Percentiles rank a stretch among this genome's conserved stretches.
Evolutionary conservation across 2,113 vertebrate genomes (phyloP).

Genomic region (Neotoma lepida): DNA sequence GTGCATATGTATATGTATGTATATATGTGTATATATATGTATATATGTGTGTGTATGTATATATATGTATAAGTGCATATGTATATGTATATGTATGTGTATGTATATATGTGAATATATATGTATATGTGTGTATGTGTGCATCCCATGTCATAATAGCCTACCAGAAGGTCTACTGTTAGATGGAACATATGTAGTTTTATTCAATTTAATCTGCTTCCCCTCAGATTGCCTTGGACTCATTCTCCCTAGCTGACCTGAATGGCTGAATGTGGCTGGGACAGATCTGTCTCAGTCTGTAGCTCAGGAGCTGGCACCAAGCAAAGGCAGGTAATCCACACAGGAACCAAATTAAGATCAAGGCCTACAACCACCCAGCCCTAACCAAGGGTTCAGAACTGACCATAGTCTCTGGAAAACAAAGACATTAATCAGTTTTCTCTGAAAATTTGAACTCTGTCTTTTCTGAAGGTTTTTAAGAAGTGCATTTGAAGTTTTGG

Average conservation of each 20-base stretch:
- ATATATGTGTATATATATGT: accelerated
- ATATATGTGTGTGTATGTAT: not conserved
- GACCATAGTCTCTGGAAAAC: not conserved
- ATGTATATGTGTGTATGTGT: accelerated
- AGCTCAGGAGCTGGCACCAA: not conserved
- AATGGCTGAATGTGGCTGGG: not conserved
- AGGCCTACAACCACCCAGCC: not conserved
- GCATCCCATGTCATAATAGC: not conserved
- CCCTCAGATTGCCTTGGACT: not conserved
- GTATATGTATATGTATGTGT: not conserved
- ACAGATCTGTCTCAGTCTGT: not conserved
- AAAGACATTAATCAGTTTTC: not conserved
- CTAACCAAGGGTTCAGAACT: not conserved
- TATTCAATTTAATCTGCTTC: not conserved
- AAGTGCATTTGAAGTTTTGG: conserved; percentile 42
- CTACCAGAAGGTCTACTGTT: not conserved
- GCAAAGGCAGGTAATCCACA: not conserved
- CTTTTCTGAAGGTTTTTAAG: conserved; percentile 49
- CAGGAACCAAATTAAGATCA: not conserved
- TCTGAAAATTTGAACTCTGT: not conserved
- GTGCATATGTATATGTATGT: too few relatives aligned
- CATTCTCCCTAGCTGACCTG: not conserved
- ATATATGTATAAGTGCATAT: accelerated
- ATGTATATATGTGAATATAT: not conserved
- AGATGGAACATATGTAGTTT: not conserved